Percentiles rank a stretch among this genome's conserved stretches.
Evolutionary conservation across 2,113 vertebrate genomes (phyloP).

Genomic region (Camelus dromedarius): DNA sequence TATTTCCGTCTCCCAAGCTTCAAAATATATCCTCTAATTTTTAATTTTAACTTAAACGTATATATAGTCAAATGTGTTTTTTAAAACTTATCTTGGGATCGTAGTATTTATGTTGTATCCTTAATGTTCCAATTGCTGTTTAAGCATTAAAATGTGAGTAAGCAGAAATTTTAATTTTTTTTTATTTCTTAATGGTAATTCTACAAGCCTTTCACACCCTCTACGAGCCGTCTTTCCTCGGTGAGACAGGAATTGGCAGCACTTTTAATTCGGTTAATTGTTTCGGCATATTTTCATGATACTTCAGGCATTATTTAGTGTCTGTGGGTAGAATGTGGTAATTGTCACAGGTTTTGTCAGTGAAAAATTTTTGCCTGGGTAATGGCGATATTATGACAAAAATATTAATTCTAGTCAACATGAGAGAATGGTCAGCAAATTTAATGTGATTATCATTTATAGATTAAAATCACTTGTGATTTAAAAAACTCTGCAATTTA

Average conservation of each 20-base stretch:
- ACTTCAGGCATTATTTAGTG: not conserved
- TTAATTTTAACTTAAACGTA: not conserved
- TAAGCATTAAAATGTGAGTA: not conserved
- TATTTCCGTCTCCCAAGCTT: not conserved
- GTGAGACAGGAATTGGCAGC: not conserved
- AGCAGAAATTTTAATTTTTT: not conserved
- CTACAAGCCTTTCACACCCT: not conserved
- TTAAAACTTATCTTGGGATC: not conserved
- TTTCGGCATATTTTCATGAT: not conserved
- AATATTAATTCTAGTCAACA: not conserved
- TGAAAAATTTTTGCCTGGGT: conserved; percentile 5
- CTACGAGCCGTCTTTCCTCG: not conserved
- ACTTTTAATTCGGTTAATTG: not conserved
- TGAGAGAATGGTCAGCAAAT: not conserved
- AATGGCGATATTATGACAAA: not conserved
- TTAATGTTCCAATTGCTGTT: not conserved
- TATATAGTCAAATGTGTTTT: not conserved
- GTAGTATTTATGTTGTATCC: not conserved
- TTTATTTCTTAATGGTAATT: not conserved
- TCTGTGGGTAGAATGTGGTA: not conserved
- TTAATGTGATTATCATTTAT: not conserved
- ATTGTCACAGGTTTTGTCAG: not conserved
- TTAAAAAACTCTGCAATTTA: not conserved
- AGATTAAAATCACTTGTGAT: not conserved
- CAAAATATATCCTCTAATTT: not conserved